Conservation (phyloP, 2,888 invertebrate genomes). For the Mythimna impura region DNA sequence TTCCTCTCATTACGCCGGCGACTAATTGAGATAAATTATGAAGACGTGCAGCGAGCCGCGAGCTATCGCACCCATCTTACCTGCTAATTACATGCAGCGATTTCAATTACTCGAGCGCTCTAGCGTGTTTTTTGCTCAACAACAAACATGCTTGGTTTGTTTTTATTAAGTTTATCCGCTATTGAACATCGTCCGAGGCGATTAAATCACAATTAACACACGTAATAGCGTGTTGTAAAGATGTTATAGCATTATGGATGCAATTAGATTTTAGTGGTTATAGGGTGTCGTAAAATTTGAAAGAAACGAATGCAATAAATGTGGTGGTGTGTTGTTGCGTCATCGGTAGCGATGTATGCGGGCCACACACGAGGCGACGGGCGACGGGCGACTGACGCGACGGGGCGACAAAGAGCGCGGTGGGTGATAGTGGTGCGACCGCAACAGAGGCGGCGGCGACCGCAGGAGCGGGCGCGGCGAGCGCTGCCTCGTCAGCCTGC, state of each 20-base stretch:
- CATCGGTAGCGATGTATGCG: slow-evolving; percentile 66
- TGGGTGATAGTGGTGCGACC: slow-evolving; percentile 70
- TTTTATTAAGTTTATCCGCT: slow-evolving; percentile 73
- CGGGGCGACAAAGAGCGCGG: slow-evolving; percentile 62
- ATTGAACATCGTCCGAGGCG: slow-evolving; percentile 70
- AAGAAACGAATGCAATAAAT: slow-evolving; percentile 75
- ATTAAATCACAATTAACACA: slow-evolving; percentile 77
- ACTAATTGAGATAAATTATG: slow-evolving; percentile 90
- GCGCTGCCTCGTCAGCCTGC: slow-evolving; percentile 71
- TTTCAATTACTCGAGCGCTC: slow-evolving; percentile 82
- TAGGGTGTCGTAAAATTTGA: slow-evolving; percentile 75
- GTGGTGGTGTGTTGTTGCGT: slow-evolving; percentile 60
- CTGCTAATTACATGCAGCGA: slow-evolving; percentile 87
- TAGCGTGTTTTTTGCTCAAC: slow-evolving; percentile 70
- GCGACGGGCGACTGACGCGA: slow-evolving; percentile 43
- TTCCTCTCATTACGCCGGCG: slow-evolving; percentile 86
- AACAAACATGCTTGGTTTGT: slow-evolving; percentile 69
- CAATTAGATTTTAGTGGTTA: slow-evolving; percentile 78
- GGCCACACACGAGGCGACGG: slow-evolving; percentile 74
- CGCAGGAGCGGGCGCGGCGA: slow-evolving; percentile 60
- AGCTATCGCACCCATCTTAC: slow-evolving; percentile 82
- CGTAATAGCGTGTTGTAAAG: slow-evolving; percentile 70
- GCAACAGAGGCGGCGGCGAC: slow-evolving; percentile 74
- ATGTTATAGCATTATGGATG: slow-evolving; percentile 72
- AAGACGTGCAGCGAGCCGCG: slow-evolving; percentile 85